phyloP scores from a whole-genome alignment of 2,888 invertebrate genomes.

The Scaptomyza tumidula region DNA sequence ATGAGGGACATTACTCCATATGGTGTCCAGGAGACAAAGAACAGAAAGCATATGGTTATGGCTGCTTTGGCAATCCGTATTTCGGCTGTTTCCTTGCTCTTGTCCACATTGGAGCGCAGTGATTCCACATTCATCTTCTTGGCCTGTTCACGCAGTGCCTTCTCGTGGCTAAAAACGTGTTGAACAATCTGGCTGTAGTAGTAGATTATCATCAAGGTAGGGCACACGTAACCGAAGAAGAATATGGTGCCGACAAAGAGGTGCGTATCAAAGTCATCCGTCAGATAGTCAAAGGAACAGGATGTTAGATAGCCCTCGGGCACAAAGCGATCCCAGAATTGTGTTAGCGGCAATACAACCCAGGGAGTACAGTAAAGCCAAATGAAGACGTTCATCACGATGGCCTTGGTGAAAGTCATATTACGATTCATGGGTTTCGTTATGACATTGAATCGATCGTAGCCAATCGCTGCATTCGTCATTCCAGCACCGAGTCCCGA shows the following conservation, averaged over 20 bases:
- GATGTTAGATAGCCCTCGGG: constrained; percentile 95
- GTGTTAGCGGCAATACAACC: constrained; percentile 91
- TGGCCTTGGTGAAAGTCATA: constrained; percentile 90
- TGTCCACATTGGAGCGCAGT: constrained; percentile 89
- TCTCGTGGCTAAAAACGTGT: constrained; percentile 93
- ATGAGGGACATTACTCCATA: constrained; percentile 93
- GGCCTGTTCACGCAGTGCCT: constrained; percentile 91
- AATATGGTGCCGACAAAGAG: constrained; percentile 91
- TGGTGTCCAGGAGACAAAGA: constrained; percentile 95
- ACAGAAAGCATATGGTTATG: constrained; percentile 93
- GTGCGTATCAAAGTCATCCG: constrained; percentile 90
- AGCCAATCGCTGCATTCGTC: constrained; percentile 94
- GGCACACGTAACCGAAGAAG: constrained; percentile 90
- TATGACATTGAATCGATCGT: constrained; percentile 91
- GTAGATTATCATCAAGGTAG: constrained; percentile 90
- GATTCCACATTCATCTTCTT: constrained; percentile 97
- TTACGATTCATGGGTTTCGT: constrained; percentile 93
- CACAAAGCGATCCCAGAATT: constrained; percentile 93
- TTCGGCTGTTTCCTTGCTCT: constrained; percentile 89
- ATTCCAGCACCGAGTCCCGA: constrained; percentile 91
- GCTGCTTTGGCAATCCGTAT: constrained; percentile 94
- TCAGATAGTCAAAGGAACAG: constrained; percentile 92
- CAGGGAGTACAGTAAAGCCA: constrained; percentile 93
- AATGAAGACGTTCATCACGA: constrained; percentile 89
- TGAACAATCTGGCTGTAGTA: constrained; percentile 93